These are phyloP conservation scores for Aphelenchoides fujianensis DNA, from an alignment of 1,140 invertebrate genomes.

Conservation along the genomic window DNA sequence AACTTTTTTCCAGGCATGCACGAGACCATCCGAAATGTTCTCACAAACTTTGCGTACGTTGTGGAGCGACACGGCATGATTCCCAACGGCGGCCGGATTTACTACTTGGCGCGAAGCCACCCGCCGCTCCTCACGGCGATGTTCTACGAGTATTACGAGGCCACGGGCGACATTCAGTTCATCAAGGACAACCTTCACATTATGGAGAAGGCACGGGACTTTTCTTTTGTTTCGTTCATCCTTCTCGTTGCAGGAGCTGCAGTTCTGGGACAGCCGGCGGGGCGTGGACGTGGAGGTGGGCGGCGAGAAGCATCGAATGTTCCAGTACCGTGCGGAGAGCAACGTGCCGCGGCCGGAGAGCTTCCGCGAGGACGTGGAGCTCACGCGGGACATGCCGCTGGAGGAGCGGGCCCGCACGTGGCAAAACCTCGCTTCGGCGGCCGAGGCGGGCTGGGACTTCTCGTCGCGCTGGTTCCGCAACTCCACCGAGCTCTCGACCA, in stretches of 20 bases:
- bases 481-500: slow-evolving; percentile 48
- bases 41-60: slow-evolving; percentile 63
- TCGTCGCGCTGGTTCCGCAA: slow-evolving; percentile 62
- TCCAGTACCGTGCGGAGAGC: slow-evolving; percentile 65
- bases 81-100: slow-evolving; percentile 83
- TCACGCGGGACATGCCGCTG: slow-evolving; percentile 23
- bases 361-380: slow-evolving; percentile 46
- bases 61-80: slow-evolving; percentile 71
- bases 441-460: slow-evolving; percentile 65
- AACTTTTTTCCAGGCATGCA: slow-evolving; percentile 62
- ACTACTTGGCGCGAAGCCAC: slow-evolving; percentile 79
- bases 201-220: slow-evolving; percentile 48
- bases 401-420: slow-evolving; percentile 24
- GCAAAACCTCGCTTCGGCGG: slow-evolving; percentile 60
- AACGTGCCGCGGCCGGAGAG: slow-evolving; percentile 66
- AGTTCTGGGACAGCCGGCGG: slow-evolving; percentile 67
- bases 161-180: slow-evolving; percentile 73
- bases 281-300: slow-evolving; percentile 55
- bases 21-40: slow-evolving; percentile 77
- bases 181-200: slow-evolving; percentile 53
- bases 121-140: slow-evolving; percentile 80
- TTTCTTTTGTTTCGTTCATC: too few species aligned
- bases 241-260: too few species aligned
- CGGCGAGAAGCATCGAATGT: slow-evolving; percentile 61
- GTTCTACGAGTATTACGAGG: slow-evolving; percentile 76